Conservation (phyloP, 2,888 invertebrate species). For the Sturmia bella region DNA sequence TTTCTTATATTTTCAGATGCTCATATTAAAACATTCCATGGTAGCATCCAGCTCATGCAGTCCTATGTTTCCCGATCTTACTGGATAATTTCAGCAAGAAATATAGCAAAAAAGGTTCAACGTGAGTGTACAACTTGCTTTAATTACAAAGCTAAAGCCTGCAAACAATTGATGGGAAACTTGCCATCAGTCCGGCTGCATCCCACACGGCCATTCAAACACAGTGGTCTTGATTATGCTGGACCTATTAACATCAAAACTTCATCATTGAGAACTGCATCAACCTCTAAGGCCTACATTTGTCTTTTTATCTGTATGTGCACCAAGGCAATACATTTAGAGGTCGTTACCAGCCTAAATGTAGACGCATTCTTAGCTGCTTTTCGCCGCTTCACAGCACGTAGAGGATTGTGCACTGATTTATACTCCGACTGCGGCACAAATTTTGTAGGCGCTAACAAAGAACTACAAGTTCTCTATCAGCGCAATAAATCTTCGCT, state of each 20-base stretch:
- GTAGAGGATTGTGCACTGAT: neutral
- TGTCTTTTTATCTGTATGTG: conserved; percentile 1
- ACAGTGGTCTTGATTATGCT: neutral
- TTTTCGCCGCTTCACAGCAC: neutral
- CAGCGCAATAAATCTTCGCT: conserved; percentile 6
- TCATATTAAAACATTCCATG: conserved; percentile 10
- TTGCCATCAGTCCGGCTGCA: neutral
- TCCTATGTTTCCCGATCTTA: conserved; percentile 2
- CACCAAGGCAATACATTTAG: conserved; percentile 1
- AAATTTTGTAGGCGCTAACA: neutral
- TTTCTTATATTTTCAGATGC: conserved; percentile 19
- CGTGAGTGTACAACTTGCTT: conserved; percentile 5
- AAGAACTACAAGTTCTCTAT: neutral
- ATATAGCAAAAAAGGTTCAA: conserved; percentile 13
- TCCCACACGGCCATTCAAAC: neutral
- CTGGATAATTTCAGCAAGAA: conserved; percentile 5
- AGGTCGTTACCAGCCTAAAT: neutral
- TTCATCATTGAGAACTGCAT: neutral
- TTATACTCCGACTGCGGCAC: neutral
- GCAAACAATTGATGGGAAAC: conserved; percentile 9
- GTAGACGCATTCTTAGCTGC: neutral
- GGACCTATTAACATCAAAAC: neutral
- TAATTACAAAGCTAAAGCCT: conserved; percentile 1
- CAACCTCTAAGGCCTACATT: neutral
- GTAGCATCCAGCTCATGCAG: conserved; percentile 11